These are phyloP conservation scores for Hoplodrina blanda DNA, from an alignment of 2,888 invertebrate genomes.

Conservation along the genomic window DNA sequence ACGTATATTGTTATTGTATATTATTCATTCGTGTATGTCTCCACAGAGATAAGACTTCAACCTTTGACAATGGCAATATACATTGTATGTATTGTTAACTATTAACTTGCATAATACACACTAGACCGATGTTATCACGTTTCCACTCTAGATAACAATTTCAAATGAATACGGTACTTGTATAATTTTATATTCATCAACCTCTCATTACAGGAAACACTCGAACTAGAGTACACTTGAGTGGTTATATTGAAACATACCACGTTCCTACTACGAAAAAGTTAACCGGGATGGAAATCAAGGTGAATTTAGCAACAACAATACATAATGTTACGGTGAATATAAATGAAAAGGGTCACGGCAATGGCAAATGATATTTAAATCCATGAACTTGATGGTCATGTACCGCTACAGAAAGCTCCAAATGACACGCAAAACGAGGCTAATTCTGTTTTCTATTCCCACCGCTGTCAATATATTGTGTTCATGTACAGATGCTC, in stretches of 20 bases:
- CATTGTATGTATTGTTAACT: slow-evolving; percentile 57
- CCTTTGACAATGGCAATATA: slow-evolving; percentile 63
- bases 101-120: slow-evolving; percentile 60
- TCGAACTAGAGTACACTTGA: slow-evolving; percentile 37
- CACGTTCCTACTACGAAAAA: slow-evolving; percentile 26
- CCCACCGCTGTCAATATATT: slow-evolving; percentile 53
- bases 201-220: slow-evolving; percentile 54
- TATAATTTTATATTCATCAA: slow-evolving; percentile 59
- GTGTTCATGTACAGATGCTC: slow-evolving; percentile 39
- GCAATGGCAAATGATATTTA: slow-evolving; percentile 63
- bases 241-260: slow-evolving; percentile 36
- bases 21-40: slow-evolving; percentile 27
- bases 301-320: slow-evolving; percentile 28
- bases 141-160: slow-evolving; percentile 59
- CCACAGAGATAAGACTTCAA: slow-evolving; percentile 54
- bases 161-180: slow-evolving; percentile 52
- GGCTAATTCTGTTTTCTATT: slow-evolving; percentile 66
- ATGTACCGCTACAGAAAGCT: slow-evolving; percentile 62
- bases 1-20: background rate
- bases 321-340: slow-evolving; percentile 47
- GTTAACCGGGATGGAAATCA: slow-evolving; percentile 25
- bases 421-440: slow-evolving; percentile 62
- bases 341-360: slow-evolving; percentile 53
- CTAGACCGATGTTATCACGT: slow-evolving; percentile 60
- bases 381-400: slow-evolving; percentile 63